A percentile compares a stretch with the other conserved stretches of the same genome.
Evolutionary conservation across 2,888 invertebrate genomes (phyloP).

Genomic region (Poecilus cupreus): DNA sequence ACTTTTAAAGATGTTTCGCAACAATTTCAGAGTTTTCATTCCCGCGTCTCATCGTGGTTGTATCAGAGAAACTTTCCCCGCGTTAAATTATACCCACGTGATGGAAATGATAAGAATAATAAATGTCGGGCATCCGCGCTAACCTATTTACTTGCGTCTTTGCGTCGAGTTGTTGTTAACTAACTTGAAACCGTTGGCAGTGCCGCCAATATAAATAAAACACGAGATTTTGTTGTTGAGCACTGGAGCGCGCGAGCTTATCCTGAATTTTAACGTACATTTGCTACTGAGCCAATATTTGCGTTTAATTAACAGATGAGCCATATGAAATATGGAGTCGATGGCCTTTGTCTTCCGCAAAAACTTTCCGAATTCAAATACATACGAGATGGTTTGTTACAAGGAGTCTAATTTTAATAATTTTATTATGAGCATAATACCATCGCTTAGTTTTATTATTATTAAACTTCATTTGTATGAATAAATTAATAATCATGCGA

Average conservation of each 20-base stretch:
- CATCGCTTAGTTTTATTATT: too few relatives aligned
- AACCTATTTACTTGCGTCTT: slow-evolving; percentile 34
- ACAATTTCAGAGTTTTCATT: not conserved
- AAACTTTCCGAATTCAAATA: too few relatives aligned
- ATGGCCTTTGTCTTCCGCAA: too few relatives aligned
- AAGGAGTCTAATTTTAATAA: too few relatives aligned
- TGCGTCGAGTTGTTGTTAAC: not conserved
- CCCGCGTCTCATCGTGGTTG: slow-evolving; percentile 19
- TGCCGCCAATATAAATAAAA: slow-evolving; percentile 31
- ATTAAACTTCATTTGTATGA: too few relatives aligned
- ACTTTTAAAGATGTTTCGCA: slow-evolving; percentile 25
- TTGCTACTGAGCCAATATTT: not conserved
- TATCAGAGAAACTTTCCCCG: slow-evolving; percentile 42
- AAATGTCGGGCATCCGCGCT: slow-evolving; percentile 20
- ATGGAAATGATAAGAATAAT: slow-evolving; percentile 55
- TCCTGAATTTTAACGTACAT: not conserved
- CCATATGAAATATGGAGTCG: not conserved
- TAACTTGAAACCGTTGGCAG: not conserved
- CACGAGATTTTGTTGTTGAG: slow-evolving; percentile 14
- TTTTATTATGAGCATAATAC: too few relatives aligned
- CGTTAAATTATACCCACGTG: slow-evolving; percentile 56
- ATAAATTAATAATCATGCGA: too few relatives aligned
- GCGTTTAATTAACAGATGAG: slow-evolving; percentile 3
- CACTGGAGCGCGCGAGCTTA: not conserved
- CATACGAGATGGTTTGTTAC: too few relatives aligned